Base-by-base conservation (phyloP, 2,888 invertebrate genomes). In the Lasioglossum marginatum region DNA sequence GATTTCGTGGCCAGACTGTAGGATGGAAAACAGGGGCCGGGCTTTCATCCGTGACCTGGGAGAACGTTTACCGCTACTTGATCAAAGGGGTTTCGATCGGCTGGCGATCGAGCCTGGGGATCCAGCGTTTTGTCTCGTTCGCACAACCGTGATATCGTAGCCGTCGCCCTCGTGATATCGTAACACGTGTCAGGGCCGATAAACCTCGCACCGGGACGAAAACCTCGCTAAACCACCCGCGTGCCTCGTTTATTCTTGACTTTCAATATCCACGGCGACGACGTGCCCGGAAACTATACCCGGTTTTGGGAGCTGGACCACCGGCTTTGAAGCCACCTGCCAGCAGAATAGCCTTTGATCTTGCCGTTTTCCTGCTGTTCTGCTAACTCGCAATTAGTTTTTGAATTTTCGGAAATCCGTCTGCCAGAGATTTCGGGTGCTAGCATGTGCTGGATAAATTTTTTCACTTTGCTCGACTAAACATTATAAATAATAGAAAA, bases 31-130 rank as follows among this genome's bases (percentile, higher is more conserved):
- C 88, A 89, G 87, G 88, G 88, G 88, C 83, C 90, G 88, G 84
- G 90, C 93, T 93, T 91, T 93, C 93, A 93, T 92, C 93, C 92
- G 92, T 93, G 92, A 92, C 91, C 92, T 88, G 89, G 91, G 84
- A 87, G 90, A 92, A 92, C 93, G 92, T 93, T 93, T 93, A 93
- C 93, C 92, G 92, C 87, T 92, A 87, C 92, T 91, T 93, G 92
- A 92, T 93, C 93, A 93, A 93, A 93, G 92, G 89, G 89, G 87
- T 90, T 91, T 91, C 90, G 90, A 92, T 90, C 87, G 79, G 83
- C 83, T 16, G 63, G 76, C 88, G 86, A 87, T 84, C 86, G 88
- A 81, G 81, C 77, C 37, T 73, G 81, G 80, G 34, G 80, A 83
- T 86, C 31, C 34, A 31, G 31, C 63, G 87, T 89, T 85, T 85